Conservation (phyloP, 2,888 invertebrate genomes). For the Trissolcus japonicus region DNA sequence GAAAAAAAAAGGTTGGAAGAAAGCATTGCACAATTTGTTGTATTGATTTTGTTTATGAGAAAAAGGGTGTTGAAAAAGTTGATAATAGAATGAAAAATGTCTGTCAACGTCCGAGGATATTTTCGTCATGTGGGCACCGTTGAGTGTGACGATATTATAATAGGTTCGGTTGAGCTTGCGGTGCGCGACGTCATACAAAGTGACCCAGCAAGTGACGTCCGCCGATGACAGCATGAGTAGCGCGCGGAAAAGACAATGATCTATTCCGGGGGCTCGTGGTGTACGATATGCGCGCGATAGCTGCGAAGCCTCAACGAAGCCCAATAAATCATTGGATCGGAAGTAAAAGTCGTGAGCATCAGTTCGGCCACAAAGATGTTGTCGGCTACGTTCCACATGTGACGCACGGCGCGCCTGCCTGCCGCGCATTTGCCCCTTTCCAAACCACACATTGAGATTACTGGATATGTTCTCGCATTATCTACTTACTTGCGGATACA, state of each 20-base stretch:
- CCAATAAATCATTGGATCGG: slow-evolving; percentile 63
- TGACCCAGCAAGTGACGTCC: slow-evolving; percentile 54
- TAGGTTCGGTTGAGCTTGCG: slow-evolving; percentile 42
- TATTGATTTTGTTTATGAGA: slow-evolving; percentile 3
- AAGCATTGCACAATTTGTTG: background rate
- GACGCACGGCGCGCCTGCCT: slow-evolving; percentile 36
- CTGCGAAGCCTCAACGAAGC: slow-evolving; percentile 58
- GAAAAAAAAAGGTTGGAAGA: background rate
- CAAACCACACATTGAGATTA: slow-evolving; percentile 58
- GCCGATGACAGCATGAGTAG: slow-evolving; percentile 58
- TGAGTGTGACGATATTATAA: slow-evolving; percentile 40
- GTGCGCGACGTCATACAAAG: slow-evolving; percentile 50
- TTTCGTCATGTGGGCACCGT: slow-evolving; percentile 35
- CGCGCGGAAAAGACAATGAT: slow-evolving; percentile 63
- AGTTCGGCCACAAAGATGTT: slow-evolving; percentile 5
- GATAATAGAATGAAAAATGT: slow-evolving; percentile 17
- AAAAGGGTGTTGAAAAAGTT: background rate
- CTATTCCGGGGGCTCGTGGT: slow-evolving; percentile 59
- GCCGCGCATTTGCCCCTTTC: slow-evolving; percentile 54
- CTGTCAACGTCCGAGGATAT: slow-evolving; percentile 42
- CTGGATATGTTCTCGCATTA: slow-evolving; percentile 61
- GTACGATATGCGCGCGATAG: slow-evolving; percentile 27
- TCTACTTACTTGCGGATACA: slow-evolving; percentile 61
- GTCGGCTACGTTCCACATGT: slow-evolving; percentile 13
- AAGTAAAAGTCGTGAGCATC: slow-evolving; percentile 55